Evolutionary conservation across 2,113 vertebrate species (phyloP).

Genomic region (Myiozetetes cayanensis): DNA sequence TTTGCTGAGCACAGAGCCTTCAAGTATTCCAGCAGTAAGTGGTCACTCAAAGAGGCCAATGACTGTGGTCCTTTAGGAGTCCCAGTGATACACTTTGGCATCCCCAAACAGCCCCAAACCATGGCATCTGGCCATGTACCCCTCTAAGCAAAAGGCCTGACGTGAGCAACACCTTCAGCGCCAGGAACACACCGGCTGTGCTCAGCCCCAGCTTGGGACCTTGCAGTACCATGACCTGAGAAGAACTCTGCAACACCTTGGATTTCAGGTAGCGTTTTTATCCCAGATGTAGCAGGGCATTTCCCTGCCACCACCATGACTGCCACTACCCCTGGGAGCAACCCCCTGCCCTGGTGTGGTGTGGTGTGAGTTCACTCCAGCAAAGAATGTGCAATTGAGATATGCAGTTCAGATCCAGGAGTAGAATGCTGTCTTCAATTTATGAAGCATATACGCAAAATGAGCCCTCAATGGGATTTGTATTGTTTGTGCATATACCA

Average conservation of each 20-base stretch:
- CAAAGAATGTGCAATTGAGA: neutral
- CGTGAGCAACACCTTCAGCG: accelerated
- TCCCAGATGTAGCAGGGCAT: neutral
- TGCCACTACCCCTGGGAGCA: neutral
- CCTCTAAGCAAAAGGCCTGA: neutral
- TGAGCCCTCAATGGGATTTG: neutral
- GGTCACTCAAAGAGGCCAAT: neutral
- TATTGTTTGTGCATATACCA: neutral
- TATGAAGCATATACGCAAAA: neutral
- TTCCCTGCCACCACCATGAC: neutral
- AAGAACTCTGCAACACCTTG: neutral
- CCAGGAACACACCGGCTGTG: accelerated
- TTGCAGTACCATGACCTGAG: neutral
- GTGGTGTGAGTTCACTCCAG: neutral
- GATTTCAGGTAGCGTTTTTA: neutral
- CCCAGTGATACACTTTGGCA: neutral
- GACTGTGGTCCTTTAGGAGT: neutral
- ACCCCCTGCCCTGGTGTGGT: accelerated
- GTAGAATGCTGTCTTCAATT: constrained; percentile 25
- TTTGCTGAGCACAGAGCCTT: neutral
- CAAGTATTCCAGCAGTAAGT: neutral
- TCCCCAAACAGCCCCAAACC: neutral
- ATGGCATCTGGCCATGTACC: neutral
- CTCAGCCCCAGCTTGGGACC: neutral
- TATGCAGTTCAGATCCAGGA: neutral